Percentiles rank a stretch among this genome's conserved stretches.
These are phyloP conservation scores for Plagiodera versicolora DNA, from an alignment of 2,888 invertebrate genomes.

Conservation along the genomic window DNA sequence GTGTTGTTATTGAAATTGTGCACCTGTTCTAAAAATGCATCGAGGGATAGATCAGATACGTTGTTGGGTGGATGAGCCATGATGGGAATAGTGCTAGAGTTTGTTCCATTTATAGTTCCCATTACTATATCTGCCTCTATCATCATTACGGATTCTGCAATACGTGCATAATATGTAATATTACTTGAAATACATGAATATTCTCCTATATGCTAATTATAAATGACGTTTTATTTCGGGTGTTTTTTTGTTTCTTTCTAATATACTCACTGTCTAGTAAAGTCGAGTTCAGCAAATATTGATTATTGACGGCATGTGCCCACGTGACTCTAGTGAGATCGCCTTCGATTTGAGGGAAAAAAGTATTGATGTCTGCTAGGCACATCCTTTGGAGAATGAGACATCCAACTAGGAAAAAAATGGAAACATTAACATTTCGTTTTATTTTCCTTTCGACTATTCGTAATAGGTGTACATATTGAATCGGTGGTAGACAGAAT, in stretches of 20 bases:
- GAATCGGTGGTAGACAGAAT: too few species aligned
- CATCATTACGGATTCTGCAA: conserved; percentile 61
- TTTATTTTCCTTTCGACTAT: too few species aligned
- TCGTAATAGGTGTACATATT: too few species aligned
- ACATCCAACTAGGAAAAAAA: conserved; percentile 5
- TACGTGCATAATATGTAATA: background rate
- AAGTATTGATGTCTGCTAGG: conserved; percentile 31
- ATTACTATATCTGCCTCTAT: conserved; percentile 84
- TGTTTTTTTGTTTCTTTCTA: background rate
- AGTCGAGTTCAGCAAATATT: conserved; percentile 63
- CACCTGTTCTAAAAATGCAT: conserved; percentile 63
- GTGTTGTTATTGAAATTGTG: conserved; percentile 14
- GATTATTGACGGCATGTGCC: conserved; percentile 85
- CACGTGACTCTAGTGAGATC: conserved; percentile 77
- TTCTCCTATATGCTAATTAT: too few species aligned
- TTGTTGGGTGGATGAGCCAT: conserved; percentile 85
- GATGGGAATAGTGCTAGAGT: conserved; percentile 62
- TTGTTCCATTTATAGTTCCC: conserved; percentile 60
- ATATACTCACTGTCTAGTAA: conserved; percentile 53
- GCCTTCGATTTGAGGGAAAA: conserved; percentile 56
- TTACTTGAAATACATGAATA: too few species aligned
- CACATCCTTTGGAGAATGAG: conserved; percentile 8
- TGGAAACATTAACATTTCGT: background rate
- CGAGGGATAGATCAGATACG: conserved; percentile 74
- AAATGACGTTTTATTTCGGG: too few species aligned